phyloP scores from a whole-genome alignment of 2,888 invertebrate genomes.

The Thera britannica region DNA sequence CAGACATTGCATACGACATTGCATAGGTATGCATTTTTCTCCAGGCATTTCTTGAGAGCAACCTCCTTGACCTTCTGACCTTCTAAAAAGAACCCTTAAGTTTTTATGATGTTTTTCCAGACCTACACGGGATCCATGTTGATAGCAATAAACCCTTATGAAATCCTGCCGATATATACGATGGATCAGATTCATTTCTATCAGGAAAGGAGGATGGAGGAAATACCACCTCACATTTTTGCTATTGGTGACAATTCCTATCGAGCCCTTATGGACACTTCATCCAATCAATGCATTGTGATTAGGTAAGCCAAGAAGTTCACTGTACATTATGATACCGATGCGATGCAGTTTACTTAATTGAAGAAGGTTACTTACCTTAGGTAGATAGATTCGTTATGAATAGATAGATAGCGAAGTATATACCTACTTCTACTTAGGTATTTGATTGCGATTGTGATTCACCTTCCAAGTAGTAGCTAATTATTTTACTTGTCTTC shows the following conservation, averaged over 20 bases:
- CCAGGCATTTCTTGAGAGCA: no score
- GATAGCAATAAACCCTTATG: conserved; percentile 97
- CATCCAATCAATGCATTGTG: conserved; percentile 95
- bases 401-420: background rate
- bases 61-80: no score
- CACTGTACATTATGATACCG: no score
- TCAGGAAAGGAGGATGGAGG: conserved; percentile 92
- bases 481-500: background rate
- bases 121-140: conserved; percentile 98
- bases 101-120: conserved; percentile 75
- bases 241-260: conserved; percentile 97
- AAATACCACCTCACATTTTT: conserved; percentile 97
- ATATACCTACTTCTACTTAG: no score
- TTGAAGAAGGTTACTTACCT: background rate
- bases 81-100: no score
- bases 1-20: no score
- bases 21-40: no score
- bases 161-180: conserved; percentile 97
- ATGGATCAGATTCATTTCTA: conserved; percentile 94
- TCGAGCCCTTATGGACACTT: conserved; percentile 89
- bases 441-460: no score
- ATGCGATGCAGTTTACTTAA: no score
- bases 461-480: background rate
- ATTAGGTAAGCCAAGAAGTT: conserved; percentile 88
- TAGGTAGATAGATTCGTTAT: no score